Base-by-base conservation (phyloP, 2,888 invertebrate species). In the Tenthredo livida region DNA sequence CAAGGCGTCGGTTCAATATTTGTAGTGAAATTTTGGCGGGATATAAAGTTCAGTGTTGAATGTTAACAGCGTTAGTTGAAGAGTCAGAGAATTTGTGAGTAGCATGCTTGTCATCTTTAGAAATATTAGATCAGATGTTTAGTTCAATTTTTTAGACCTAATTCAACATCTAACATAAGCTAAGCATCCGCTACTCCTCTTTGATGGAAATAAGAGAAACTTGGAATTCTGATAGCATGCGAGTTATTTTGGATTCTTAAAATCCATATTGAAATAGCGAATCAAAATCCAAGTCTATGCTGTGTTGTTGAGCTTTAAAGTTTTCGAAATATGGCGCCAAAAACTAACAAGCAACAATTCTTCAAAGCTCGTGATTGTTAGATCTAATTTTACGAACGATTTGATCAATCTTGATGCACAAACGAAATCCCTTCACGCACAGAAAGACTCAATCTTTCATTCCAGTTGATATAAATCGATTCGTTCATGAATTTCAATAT, bases 291-390 rank as follows among this genome's bases (percentile, higher is more conserved):
- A n/a, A 77, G 50, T 50, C 12, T 25, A 12, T 50, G 5, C 17
- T 77, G 10, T 10, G 0, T 6, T 77, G 7, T 15, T n/a, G 54
- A 54, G 73, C 73, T 77, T 77, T n/a, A 25, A 77, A 77, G 9
- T 54, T 77, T 37, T 77, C 33, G 54, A 77, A 77, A 50, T 29
- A 54, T 50, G 33, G 50, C 77, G 77, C 77, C 54, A 77, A 29
- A 0, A n/a, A n/a, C 15, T 29, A 2, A 54, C 7, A 29, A 33
- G 29, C 17, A 54, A 50, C 77, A 54, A 77, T 29, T 0, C 54
- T 12, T 4, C 33, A 33, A 29, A 67, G 33, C 7, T 67, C 17
- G 67, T 29, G 33, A 67, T 33, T 67, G 7, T 67, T 17, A 25
- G 6, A 25, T 21, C 12, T 73, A 21, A 21, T 40, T 43, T 47